Conservation (phyloP, 1,140 invertebrate genomes). For the Drosophila ercepeae region DNA sequence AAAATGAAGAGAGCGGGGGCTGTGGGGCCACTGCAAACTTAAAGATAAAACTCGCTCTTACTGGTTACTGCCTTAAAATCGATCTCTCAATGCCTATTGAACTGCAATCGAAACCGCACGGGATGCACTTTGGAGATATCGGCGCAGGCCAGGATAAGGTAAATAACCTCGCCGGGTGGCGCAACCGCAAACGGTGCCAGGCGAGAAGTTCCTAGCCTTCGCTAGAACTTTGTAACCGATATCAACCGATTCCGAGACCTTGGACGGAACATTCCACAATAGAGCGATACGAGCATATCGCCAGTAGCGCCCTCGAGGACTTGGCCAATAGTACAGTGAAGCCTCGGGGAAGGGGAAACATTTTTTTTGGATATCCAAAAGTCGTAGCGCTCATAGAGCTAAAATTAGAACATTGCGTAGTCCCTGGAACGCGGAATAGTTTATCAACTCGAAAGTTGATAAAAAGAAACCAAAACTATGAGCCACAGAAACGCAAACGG, state of each 20-base stretch:
- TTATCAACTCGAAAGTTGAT: constrained; percentile 49
- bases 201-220: constrained; percentile 23
- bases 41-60: constrained; percentile 44
- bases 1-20: neutral
- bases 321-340: constrained; percentile 31
- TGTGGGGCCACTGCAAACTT: constrained; percentile 16
- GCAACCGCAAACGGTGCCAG: neutral
- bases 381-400: constrained; percentile 31
- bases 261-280: constrained; percentile 34
- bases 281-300: constrained; percentile 40
- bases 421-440: constrained; percentile 22
- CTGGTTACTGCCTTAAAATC: neutral
- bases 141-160: too few species aligned
- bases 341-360: neutral
- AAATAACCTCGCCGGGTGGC: neutral
- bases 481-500: constrained; percentile 3
- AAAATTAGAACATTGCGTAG: constrained; percentile 72
- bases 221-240: constrained; percentile 34
- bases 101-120: neutral
- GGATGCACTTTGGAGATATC: neutral
- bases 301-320: constrained; percentile 24
- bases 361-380: constrained; percentile 29
- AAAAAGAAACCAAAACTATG: constrained; percentile 23
- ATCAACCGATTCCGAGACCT: constrained; percentile 25
- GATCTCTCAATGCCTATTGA: neutral